phyloP scores from a whole-genome alignment of 2,888 invertebrate species.

The Drosophila buzzatii region DNA sequence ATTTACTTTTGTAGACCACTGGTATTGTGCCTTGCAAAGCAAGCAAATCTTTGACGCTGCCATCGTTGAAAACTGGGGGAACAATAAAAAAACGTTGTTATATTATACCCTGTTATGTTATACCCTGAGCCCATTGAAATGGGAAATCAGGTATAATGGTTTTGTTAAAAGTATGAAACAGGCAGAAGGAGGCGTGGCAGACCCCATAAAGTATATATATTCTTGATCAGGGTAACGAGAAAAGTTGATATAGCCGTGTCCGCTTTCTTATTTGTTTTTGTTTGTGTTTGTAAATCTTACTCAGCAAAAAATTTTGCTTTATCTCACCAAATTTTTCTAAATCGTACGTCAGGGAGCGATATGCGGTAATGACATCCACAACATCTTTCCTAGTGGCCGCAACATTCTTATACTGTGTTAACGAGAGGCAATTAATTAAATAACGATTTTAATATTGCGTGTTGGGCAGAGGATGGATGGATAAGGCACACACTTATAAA shows the following conservation, averaged over 20 bases:
- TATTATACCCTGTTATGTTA: too few species aligned
- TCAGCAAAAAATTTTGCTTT: neutral
- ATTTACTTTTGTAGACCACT: slow-evolving; percentile 94
- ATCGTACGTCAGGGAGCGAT: slow-evolving; percentile 88
- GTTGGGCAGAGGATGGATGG: slow-evolving; percentile 20
- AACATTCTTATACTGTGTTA: slow-evolving; percentile 90
- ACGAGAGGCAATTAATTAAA: slow-evolving; percentile 34
- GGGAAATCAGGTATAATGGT: too few species aligned
- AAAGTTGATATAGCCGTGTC: too few species aligned
- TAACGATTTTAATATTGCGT: slow-evolving; percentile 24
- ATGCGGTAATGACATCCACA: slow-evolving; percentile 87
- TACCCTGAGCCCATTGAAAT: too few species aligned
- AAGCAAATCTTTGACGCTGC: slow-evolving; percentile 91
- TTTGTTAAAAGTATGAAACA: too few species aligned
- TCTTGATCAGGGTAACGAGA: too few species aligned
- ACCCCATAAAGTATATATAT: too few species aligned
- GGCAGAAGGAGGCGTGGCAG: too few species aligned
- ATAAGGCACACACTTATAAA: neutral
- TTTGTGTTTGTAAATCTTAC: slow-evolving; percentile 3
- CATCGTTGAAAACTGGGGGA: slow-evolving; percentile 93
- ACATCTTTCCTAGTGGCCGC: slow-evolving; percentile 90
- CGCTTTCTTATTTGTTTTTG: too few species aligned
- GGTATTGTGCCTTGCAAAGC: slow-evolving; percentile 97
- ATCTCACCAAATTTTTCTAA: slow-evolving; percentile 90
- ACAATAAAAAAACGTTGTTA: neutral